Conservation (phyloP, 2,113 vertebrate species). For the Synchiropus splendidus region DNA sequence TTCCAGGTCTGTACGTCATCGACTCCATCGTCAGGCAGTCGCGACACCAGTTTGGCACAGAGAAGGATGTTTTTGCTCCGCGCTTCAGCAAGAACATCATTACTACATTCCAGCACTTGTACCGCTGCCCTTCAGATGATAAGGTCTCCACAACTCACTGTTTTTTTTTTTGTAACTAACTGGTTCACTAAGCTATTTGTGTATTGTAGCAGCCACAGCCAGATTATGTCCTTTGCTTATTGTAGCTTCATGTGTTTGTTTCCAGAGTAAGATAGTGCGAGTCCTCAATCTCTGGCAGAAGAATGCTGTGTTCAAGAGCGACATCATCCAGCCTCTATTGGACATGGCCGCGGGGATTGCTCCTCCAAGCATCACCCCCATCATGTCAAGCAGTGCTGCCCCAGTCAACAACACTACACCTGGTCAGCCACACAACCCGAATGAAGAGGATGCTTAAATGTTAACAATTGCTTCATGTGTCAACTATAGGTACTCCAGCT, state of each 20-base stretch:
- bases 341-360: constrained; percentile 95
- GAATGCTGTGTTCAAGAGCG: constrained; percentile 96
- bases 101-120: constrained; percentile 93
- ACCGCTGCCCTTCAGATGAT: constrained; percentile 94
- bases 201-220: too few relatives aligned
- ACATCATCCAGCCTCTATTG: constrained; percentile 95
- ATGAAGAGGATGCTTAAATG: too few relatives aligned
- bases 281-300: constrained; percentile 98
- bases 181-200: neutral
- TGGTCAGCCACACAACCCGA: constrained; percentile 76
- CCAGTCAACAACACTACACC: constrained; percentile 90
- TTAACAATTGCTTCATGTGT: neutral
- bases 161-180: constrained; percentile 1
- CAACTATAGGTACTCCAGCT: constrained; percentile 80
- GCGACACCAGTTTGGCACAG: constrained; percentile 94
- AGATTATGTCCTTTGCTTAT: too few relatives aligned
- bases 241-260: constrained; percentile 1
- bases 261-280: constrained; percentile 95
- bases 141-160: constrained; percentile 69
- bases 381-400: constrained; percentile 77
- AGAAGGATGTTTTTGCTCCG: constrained; percentile 96
- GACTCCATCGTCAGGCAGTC: constrained; percentile 98
- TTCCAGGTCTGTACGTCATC: constrained; percentile 94
- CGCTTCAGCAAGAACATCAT: constrained; percentile 99
- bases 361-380: constrained; percentile 84